Base-by-base conservation (phyloP, 2,797 vertebrate species). In the Helicolenus hilgendorfi region DNA sequence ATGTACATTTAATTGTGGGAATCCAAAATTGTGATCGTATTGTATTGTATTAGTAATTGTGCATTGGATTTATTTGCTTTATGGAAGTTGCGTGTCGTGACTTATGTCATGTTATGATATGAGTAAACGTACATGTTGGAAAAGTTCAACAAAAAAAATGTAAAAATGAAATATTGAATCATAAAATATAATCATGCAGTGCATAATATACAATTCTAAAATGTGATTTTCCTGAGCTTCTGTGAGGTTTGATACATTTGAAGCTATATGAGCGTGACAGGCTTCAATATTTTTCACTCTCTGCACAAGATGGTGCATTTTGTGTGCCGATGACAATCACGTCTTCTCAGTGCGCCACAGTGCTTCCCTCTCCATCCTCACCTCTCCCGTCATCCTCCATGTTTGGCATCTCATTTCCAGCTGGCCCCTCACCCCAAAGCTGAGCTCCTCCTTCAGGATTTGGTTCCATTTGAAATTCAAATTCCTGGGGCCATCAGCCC, bases 381-480 rank as follows among this genome's bases (percentile, higher is more conserved):
- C 82, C 72, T 88, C 74, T 83, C 72, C 69, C 60, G 18, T 86
- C 87, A 72, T 84, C 49, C 80, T 82, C 41, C 77, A 64, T 84
- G 80, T 85, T 85, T 81, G 85, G 89, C 83, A 81, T 93, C 76
- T 89, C 83, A 82, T 91, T 92, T 93, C 85, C 85, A 95, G 86
- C 83, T 89, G 89, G 91, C 88, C 90, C 15, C 85, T 94, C 86
- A 87, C 85, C 93, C 90, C 81, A 92, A 92, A 94, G 87, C 90
- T 60, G 77, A 94, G 89, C 91, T 89, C 87, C 89, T 96, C 94
- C 92, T 90, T 87, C 77, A 87, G 92, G 94, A 95, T 91, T 91
- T 89, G 84, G 81, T 87, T 7, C 70, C 87, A 95, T 96, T 95
- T 96, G 81, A 94, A 94, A 92, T 95, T 95, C 75, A 89, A 93